Evolutionary conservation across 2,888 invertebrate species (phyloP).

Genomic region (Punctoribates punctum): DNA sequence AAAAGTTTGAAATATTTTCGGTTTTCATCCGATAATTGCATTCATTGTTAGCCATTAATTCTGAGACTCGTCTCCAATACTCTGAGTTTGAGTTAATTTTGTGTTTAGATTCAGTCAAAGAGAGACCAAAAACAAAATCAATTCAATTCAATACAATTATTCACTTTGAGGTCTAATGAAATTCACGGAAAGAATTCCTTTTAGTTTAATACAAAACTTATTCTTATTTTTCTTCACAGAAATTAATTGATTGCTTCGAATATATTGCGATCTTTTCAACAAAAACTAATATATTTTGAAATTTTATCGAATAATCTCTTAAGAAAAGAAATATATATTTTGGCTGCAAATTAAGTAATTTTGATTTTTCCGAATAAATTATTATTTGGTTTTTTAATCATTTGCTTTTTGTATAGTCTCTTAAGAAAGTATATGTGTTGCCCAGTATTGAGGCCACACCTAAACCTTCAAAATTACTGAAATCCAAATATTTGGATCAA

Average conservation of each 20-base stretch:
- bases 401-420: not conserved
- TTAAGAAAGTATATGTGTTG: not conserved
- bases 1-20: not conserved
- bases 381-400: not conserved
- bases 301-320: conserved; percentile 7
- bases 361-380: conserved; percentile 17
- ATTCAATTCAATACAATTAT: conserved; percentile 12
- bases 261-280: not conserved
- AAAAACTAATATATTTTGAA: conserved; percentile 16
- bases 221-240: not conserved
- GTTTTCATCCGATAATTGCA: conserved; percentile 1
- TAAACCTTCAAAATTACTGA: conserved; percentile 23
- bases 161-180: conserved; percentile 24
- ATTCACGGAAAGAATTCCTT: not conserved
- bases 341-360: conserved; percentile 9
- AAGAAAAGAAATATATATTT: not conserved
- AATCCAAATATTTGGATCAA: conserved; percentile 15
- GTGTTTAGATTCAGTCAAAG: not conserved
- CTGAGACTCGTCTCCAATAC: not conserved
- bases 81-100: not conserved
- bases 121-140: conserved; percentile 12
- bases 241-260: conserved; percentile 20
- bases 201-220: not conserved
- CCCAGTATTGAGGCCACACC: not conserved
- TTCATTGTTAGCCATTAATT: conserved; percentile 26